Conservation (phyloP, 2,113 vertebrate species). For the Petrocephalus zakoni region DNA sequence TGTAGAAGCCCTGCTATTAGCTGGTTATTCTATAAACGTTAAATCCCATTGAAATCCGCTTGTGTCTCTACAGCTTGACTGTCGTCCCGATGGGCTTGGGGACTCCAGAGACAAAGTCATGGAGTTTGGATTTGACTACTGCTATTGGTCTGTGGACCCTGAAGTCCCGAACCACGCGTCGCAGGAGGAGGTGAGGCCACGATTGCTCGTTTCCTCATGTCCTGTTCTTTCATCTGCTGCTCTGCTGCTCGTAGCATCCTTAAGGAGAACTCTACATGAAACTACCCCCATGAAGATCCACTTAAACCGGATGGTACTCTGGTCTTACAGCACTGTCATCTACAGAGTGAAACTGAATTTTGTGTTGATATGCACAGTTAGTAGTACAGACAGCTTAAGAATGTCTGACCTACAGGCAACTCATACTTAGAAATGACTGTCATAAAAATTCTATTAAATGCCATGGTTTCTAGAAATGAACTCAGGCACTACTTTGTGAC, state of each 20-base stretch:
- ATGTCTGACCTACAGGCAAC: not conserved
- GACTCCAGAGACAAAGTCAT: constrained; percentile 78
- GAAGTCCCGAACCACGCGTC: constrained; percentile 80
- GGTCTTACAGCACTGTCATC: not conserved
- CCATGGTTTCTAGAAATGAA: not conserved
- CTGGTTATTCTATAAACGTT: not conserved
- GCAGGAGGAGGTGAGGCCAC: constrained; percentile 81
- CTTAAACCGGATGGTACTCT: not conserved
- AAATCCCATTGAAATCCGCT: not conserved
- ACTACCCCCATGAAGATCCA: not conserved
- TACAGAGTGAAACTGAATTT: not conserved
- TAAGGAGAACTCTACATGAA: not conserved
- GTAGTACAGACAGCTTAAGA: too few relatives aligned
- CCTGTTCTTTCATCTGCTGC: not conserved
- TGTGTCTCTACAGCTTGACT: constrained; percentile 64
- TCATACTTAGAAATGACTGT: not conserved
- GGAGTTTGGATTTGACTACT: constrained; percentile 92
- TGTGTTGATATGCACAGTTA: not conserved
- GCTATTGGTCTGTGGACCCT: constrained; percentile 90
- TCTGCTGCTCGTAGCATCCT: not conserved
- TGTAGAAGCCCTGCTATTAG: not conserved
- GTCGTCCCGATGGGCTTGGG: constrained; percentile 58
- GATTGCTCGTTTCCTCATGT: not conserved
- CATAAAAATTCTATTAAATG: not conserved
- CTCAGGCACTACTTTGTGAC: not conserved